Evolutionary conservation across 2,888 invertebrate genomes (phyloP), one percentile per base, ranked within the genome.

Genomic region (Mesoligia furuncula): DNA sequence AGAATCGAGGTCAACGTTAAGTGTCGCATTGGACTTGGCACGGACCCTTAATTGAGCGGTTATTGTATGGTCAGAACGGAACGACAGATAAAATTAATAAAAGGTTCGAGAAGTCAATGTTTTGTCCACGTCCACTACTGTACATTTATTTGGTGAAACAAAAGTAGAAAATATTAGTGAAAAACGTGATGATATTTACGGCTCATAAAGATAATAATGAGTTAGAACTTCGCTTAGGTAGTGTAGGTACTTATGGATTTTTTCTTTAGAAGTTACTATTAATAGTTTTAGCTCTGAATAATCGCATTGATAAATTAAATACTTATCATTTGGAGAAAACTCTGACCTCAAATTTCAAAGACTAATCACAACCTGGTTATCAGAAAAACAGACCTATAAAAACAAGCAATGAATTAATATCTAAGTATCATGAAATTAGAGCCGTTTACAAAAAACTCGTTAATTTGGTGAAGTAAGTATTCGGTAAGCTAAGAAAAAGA

Each of bases 1-100:
- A 92, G 93, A 93, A 95, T 94, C 93, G 95, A 93, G 95, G 95
- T 95, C 95, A 93, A 87, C 94, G 89, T 91, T 92, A 93, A 95
- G 92, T 95, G 93, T 94, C 93, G 91, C 91, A 92, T 92, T 93
- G 94, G 92, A 94, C 93, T 95, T 94, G 94, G 93, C 94, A 93
- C 91, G 88, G 89, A 87, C 90, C 88, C 91, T 92, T 94, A 95
- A 95, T 95, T 94, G 94, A 94, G 90, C 92, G 88, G 91, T 93
- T 93, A 93, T 92, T 90, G 90, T 91, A 89, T 89, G 83, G 86
- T 88, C 87, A 80, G 79, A 85, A 81, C 83, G 62, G 69, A 85
- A 73, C 77, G 77, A 74, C 74, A 80, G 85, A 88, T 87, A 82
- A 83, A 85, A 87, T 87, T 68, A 87, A 87, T 85, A 85, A 81